Evolutionary conservation across 2,888 invertebrate species (phyloP).

Genomic region (Cistogaster globosa): DNA sequence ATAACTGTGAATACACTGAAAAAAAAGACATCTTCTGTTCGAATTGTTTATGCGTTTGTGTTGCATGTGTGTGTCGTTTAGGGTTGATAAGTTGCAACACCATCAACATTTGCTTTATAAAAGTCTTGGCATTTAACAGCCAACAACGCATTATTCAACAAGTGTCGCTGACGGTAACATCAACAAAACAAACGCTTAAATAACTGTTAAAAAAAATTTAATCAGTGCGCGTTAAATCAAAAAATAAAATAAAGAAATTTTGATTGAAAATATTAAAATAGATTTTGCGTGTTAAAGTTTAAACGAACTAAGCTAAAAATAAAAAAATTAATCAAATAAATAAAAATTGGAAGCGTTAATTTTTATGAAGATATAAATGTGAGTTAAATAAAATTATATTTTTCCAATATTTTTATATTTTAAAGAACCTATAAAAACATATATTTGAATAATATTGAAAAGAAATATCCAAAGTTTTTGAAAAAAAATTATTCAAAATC

Average conservation of each 20-base stretch:
- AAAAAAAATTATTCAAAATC: too few relatives aligned
- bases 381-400: background rate
- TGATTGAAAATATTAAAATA: background rate
- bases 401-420: background rate
- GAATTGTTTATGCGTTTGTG: background rate
- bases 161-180: constrained; percentile 78
- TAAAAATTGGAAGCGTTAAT: background rate
- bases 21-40: constrained; percentile 9
- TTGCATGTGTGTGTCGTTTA: background rate
- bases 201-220: constrained; percentile 25
- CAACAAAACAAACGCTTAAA: constrained; percentile 21
- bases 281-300: too few relatives aligned
- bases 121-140: constrained; percentile 55
- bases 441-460: too few relatives aligned
- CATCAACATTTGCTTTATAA: constrained; percentile 59
- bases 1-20: background rate
- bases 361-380: constrained; percentile 1
- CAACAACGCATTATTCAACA: constrained; percentile 82
- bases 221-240: background rate
- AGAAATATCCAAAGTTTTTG: too few relatives aligned
- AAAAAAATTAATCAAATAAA: background rate
- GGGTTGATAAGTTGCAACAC: constrained; percentile 25
- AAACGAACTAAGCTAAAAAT: background rate
- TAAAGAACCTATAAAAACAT: background rate
- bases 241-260: background rate